A percentile compares a stretch with the other conserved stretches of the same genome.
phyloP scores from a whole-genome alignment of 2,797 vertebrate species.

The Chaetodon trifasciatus region DNA sequence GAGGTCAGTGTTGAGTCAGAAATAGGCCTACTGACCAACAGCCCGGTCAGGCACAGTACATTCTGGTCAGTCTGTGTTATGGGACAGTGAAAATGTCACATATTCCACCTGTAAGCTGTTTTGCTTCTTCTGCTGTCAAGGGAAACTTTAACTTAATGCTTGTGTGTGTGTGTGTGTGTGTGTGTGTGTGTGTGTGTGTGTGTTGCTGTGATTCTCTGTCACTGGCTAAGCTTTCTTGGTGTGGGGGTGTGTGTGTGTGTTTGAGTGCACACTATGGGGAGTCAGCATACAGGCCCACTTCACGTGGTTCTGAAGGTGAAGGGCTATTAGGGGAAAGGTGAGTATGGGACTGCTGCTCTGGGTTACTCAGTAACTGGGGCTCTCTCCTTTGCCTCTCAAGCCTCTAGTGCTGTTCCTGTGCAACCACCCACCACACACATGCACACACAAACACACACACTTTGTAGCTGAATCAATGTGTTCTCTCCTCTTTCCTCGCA shows the following conservation, averaged over 20 bases:
- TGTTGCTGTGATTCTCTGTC: conserved; percentile 49
- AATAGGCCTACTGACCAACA: conserved; percentile 1
- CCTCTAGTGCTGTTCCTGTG: conserved; percentile 58
- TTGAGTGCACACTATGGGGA: conserved; percentile 72
- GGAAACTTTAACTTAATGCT: conserved; percentile 40
- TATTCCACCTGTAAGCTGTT: conserved; percentile 16
- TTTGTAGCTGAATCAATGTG: conserved; percentile 16
- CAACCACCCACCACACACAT: conserved; percentile 35
- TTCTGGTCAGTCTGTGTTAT: not conserved
- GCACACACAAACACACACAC: conserved; percentile 10
- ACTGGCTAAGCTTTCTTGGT: conserved; percentile 54
- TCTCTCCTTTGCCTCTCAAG: conserved; percentile 67
- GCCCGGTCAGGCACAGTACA: not conserved
- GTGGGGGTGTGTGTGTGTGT: conserved; percentile 45
- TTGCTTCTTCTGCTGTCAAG: conserved; percentile 21
- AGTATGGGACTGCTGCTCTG: conserved; percentile 77
- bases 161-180: conserved; percentile 39
- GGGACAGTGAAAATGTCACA: conserved; percentile 14
- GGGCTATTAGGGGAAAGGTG: conserved; percentile 88
- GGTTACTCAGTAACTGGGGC: conserved; percentile 86
- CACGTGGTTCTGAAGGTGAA: conserved; percentile 85
- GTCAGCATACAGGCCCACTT: conserved; percentile 79
- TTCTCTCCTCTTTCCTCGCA: not conserved
- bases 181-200: conserved; percentile 31
- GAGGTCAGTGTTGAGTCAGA: conserved; percentile 26